phyloP scores from a whole-genome alignment of 35 echinoderm and acorn worm species.

The Acanthaster planci region DNA sequence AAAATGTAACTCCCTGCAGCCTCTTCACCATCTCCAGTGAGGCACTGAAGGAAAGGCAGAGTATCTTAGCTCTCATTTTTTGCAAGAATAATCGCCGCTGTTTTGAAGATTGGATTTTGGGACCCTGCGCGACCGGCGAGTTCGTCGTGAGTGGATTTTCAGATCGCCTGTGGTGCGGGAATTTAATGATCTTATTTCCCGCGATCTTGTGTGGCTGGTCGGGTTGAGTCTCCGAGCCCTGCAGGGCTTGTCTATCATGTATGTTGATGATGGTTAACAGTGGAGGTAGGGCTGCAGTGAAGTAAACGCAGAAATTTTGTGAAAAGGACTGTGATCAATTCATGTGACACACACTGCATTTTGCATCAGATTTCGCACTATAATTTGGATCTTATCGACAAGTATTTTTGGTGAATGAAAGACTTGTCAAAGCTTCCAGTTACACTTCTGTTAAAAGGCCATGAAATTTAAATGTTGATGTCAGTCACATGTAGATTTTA shows the following conservation, averaged over 20 bases:
- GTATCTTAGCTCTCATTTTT: constrained; percentile 5
- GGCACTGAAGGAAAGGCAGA: background rate
- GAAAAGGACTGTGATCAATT: too few species aligned
- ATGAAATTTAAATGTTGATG: too few species aligned
- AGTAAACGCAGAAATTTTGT: too few species aligned
- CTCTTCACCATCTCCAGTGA: background rate
- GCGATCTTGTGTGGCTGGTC: background rate
- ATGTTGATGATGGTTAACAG: background rate
- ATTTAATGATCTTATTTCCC: constrained; percentile 26
- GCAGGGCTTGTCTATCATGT: constrained; percentile 5
- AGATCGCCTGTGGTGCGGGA: background rate
- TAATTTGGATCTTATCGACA: too few species aligned
- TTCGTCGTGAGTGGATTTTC: background rate
- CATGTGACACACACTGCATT: too few species aligned
- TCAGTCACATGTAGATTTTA: too few species aligned
- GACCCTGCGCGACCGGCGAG: background rate
- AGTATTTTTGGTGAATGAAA: too few species aligned
- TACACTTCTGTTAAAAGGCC: too few species aligned
- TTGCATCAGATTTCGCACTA: too few species aligned
- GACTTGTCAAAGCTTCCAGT: too few species aligned
- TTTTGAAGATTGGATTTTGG: constrained; percentile 14
- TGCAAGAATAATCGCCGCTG: constrained; percentile 2
- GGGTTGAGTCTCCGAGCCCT: background rate
- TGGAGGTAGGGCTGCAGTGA: too few species aligned
- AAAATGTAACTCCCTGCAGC: constrained; percentile 18